Evolutionary conservation across 2,113 vertebrate genomes (phyloP).

Genomic region (Sula dactylatra): DNA sequence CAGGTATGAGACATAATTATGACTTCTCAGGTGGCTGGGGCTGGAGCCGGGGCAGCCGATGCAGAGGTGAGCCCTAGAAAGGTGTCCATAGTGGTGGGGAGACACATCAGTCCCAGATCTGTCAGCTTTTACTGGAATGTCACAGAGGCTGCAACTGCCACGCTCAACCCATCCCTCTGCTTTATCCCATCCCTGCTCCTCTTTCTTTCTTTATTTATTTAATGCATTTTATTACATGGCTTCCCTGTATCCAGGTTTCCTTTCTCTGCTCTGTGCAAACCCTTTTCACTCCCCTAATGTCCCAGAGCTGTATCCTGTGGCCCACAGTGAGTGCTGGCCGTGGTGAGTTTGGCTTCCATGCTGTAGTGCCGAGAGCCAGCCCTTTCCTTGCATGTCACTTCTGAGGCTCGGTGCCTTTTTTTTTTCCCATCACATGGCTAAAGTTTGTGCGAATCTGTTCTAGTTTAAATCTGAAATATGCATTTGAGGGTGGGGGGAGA

Average conservation of each 20-base stretch:
- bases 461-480: constrained; percentile 7
- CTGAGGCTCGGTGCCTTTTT: not conserved
- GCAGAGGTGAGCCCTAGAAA: not conserved
- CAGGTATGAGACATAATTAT: not conserved
- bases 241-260: not conserved
- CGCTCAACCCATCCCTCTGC: not conserved
- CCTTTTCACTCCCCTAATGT: not conserved
- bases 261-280: not conserved
- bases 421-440: not conserved
- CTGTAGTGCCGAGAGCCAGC: not conserved
- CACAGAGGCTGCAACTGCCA: not conserved
- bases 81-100: not conserved
- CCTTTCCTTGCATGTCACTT: rapidly evolving
- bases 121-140: not conserved
- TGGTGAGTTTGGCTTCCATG: not conserved
- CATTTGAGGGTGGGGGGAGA: not conserved
- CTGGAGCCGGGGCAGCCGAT: rapidly evolving
- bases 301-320: not conserved
- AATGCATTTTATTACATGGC: not conserved
- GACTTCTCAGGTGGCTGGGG: not conserved
- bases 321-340: rapidly evolving
- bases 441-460: not conserved
- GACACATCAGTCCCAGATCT: not conserved
- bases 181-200: not conserved
- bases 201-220: not conserved